phyloP scores from a whole-genome alignment of 2,113 vertebrate genomes.

The Manacus vitellinus region DNA sequence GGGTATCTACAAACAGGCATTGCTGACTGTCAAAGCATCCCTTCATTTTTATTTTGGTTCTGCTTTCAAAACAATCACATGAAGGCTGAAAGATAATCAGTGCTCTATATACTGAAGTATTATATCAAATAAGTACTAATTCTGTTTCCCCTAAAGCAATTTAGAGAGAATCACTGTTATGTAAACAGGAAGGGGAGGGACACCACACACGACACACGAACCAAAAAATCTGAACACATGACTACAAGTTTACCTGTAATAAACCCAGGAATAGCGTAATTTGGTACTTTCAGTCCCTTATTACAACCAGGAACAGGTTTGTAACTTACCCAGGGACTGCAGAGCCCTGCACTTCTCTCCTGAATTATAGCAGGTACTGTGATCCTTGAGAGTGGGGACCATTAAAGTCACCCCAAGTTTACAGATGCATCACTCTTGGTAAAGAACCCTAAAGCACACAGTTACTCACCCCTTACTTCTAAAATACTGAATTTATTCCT shows the following conservation, averaged over 20 bases:
- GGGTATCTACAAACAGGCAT: fast-evolving
- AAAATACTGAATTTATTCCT: not conserved
- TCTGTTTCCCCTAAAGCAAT: not conserved
- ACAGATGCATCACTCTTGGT: not conserved
- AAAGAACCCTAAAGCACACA: not conserved
- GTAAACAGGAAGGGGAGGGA: not conserved
- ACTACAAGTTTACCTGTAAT: not conserved
- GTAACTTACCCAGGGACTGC: not conserved
- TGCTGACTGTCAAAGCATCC: not conserved
- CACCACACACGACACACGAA: not conserved
- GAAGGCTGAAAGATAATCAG: not conserved
- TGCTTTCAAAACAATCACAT: not conserved
- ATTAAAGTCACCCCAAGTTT: not conserved
- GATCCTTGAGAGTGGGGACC: not conserved
- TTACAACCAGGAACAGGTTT: not conserved
- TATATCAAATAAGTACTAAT: not conserved
- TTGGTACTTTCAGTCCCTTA: not conserved
- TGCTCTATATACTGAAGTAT: not conserved
- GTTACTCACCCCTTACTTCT: not conserved
- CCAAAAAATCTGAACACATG: not conserved
- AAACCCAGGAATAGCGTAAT: not conserved
- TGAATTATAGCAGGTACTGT: not conserved
- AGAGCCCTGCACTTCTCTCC: not conserved
- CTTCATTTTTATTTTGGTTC: not conserved
- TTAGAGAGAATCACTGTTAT: not conserved